Evolutionary conservation across 92 coral and sea anemone genomes (phyloP).

Genomic region (Palythoa caribaeorum): DNA sequence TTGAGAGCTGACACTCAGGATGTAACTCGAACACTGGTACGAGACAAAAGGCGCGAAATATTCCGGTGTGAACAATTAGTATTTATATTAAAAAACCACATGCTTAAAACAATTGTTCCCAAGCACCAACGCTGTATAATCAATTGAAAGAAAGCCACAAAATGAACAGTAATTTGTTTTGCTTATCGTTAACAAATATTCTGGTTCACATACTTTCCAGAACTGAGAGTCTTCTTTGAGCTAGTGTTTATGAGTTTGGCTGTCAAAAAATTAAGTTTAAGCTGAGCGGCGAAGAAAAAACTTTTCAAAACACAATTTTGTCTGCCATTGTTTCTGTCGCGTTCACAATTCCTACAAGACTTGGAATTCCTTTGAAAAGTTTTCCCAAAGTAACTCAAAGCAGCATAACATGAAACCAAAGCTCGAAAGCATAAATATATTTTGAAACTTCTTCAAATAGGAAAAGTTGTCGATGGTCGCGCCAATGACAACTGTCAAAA

Average conservation of each 20-base stretch:
- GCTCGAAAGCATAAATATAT: neutral
- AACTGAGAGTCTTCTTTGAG: neutral
- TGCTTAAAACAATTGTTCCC: neutral
- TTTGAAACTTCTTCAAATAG: neutral
- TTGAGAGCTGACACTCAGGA: too few species aligned
- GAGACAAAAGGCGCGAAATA: too few species aligned
- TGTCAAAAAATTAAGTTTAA: neutral
- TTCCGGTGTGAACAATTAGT: too few species aligned
- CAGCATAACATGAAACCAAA: neutral
- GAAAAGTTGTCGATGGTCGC: conserved; percentile 2
- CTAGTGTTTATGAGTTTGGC: neutral
- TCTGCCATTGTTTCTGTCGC: neutral
- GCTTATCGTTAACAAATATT: too few species aligned
- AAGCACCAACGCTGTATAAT: neutral
- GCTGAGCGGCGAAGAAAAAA: neutral
- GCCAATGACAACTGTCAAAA: neutral
- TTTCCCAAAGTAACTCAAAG: neutral
- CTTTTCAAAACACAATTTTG: neutral
- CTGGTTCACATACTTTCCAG: neutral
- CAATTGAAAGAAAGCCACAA: too few species aligned
- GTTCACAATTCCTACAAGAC: neutral
- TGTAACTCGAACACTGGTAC: too few species aligned
- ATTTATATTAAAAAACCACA: neutral
- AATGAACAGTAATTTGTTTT: neutral
- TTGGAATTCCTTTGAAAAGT: neutral